Evolutionary conservation across 2,797 vertebrate genomes (phyloP), one percentile per base, ranked within the genome.

Genomic region (Arrhamphus sclerolepis): DNA sequence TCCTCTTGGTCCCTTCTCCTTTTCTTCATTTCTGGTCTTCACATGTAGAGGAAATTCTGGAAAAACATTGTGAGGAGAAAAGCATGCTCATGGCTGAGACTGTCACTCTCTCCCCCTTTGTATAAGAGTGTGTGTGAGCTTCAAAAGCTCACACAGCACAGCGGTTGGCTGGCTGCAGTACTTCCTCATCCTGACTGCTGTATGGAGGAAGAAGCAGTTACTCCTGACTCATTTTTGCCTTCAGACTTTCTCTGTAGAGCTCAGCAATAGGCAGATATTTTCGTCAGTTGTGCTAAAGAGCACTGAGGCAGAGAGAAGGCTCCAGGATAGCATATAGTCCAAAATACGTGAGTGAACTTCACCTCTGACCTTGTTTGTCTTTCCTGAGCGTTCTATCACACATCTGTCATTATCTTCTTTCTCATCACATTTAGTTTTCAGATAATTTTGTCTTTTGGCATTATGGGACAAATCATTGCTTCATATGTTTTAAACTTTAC

Each of bases 181-280:
- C 81, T 90, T 89, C 87, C 84, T 85, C 78, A 80, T 84, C 74
- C 72, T 84, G 71, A 39, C 77, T 75, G 57, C 70, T 65, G 77
- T 42, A 46, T 60, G 41, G 57, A 84, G 57, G 66, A 64, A 62
- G 67, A 46, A 40, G 73, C 39, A 7, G 41, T 63, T 66, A 59
- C 56, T 85, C 42, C 40, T 74, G 63, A 54, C 24, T 69, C 39
- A 18, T 65, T 75, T 66, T 50, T 7, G 1, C 41, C 53, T 55
- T 62, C 46, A 21, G 22, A 50, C 38, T 62, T 20, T 57, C 18
- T 62, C 51, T 2, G 9, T 42, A 48, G 38, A 65, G 34, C 56
- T 62, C 62, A 31, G 55, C 14, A 8, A 60, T 38, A 38, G 34
- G 34, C 52, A 9, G 2, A 41, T 72, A 67, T 67, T 73, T 66